Evolutionary conservation across 2,113 vertebrate species (phyloP), one percentile per base, ranked within the genome.

Genomic region (Origma solitaria): DNA sequence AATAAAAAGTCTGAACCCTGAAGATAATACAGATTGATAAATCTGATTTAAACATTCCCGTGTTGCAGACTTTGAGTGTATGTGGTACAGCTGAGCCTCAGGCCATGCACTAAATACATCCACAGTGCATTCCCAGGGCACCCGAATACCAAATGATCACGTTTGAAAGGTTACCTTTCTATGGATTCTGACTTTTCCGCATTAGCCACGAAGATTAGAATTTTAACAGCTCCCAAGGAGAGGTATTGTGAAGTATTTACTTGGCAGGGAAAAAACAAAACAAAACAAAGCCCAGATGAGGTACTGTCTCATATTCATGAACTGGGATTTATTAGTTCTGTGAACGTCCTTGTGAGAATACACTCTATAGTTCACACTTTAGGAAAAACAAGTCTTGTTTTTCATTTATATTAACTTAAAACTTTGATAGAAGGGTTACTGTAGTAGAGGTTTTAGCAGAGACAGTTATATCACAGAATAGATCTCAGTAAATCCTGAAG

Each of bases 1-100:
- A 94, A 93, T 95, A 92, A 95, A 86, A 94, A 97, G 75, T 84
- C 94, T 96, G 93, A 97, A 92, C 87, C 93, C 96, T 97, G 93
- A 97, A 97, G 97, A 96, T 97, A 98, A 96, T 97, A 90, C 75
- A 95, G 78, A 82, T 98, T 97, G 95, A 96, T 96, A 92, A 97
- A 98, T 92, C 88, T 54, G 65, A 97, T 97, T 97, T 97, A 94
- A 96, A 51, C 95, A 97, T 95, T 97, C 81, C 82, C 68, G 6
- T 94, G 95, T 90, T 95, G 53, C 95, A 94, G 97, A 86, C 95
- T 92, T 96, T 87, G 90, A 92, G 68, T 96, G 73, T 95, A 91
- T 90, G 82, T 91, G 78, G 82, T 97, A 90, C 88, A 95, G 97
- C 95, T 96, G 79, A 96, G 94, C 96, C 88, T 94, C 79, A 30